A percentile compares a stretch with the other conserved stretches of the same genome.
Evolutionary conservation across 2,113 vertebrate species (phyloP).

Genomic region (Pica pica): DNA sequence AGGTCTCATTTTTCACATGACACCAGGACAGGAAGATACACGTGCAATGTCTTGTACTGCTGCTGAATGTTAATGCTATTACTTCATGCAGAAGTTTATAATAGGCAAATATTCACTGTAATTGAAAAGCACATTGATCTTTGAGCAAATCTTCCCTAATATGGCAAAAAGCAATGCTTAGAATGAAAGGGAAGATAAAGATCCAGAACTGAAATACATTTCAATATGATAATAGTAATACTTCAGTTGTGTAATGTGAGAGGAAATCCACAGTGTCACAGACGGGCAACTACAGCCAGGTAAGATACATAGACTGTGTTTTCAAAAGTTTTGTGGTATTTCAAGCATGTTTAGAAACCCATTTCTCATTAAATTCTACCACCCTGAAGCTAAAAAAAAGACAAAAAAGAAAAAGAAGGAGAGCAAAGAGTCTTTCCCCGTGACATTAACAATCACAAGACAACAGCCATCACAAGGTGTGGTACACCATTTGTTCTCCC

Average conservation of each 20-base stretch:
- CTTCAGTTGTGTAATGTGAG: fast-evolving
- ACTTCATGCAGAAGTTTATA: not conserved
- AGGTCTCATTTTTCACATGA: not conserved
- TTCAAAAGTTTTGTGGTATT: not conserved
- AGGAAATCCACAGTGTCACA: not conserved
- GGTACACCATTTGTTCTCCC: not conserved
- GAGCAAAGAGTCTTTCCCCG: not conserved
- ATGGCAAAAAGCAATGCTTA: not conserved
- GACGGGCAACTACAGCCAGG: fast-evolving
- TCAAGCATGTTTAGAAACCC: not conserved
- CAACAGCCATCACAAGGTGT: not conserved
- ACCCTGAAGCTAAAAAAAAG: not conserved
- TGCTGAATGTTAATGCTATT: not conserved
- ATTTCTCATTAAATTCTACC: not conserved
- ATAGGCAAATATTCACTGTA: not conserved
- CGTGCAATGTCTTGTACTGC: not conserved
- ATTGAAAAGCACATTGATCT: not conserved
- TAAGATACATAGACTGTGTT: not conserved
- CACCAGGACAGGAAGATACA: fast-evolving
- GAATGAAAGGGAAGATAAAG: not conserved
- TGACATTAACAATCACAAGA: not conserved
- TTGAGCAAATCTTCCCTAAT: not conserved
- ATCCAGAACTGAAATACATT: not conserved
- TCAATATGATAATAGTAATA: not conserved
- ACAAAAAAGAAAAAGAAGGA: not conserved